Evolutionary conservation across 2,888 invertebrate genomes (phyloP), one percentile per base, ranked within the genome.

Genomic region (Seira sanloemensis): DNA sequence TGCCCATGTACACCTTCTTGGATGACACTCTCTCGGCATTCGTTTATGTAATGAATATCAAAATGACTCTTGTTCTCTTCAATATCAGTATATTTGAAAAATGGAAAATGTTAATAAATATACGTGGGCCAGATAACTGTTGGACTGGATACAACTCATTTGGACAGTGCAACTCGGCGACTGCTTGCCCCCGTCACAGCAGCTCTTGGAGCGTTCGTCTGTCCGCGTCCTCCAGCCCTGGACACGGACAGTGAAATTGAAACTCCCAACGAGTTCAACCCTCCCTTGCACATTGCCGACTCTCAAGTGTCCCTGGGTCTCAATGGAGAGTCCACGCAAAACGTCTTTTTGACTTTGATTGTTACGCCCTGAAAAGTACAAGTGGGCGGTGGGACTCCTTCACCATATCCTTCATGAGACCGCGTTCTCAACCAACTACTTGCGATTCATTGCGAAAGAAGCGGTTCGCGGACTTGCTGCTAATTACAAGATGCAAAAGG

Each of bases 11-110:
- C 90, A 94, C 96, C 0, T 94, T 96, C 88, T 93, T 96, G 73
- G 96, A 97, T 91, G 94, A 96, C 90, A 92, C 96, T 66, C 94
- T 95, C 88, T 95, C 96, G 1, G 95, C 95, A 91, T 97, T 97
- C 91, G 94, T 96, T 86, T 95, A 96, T 91, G 96, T 97, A n/a
- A n/a, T n/a, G n/a, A n/a, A n/a, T n/a, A n/a, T n/a, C n/a, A n/a
- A n/a, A n/a, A n/a, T n/a, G n/a, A n/a, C n/a, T n/a, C n/a, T n/a
- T n/a, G n/a, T n/a, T n/a, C n/a, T n/a, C n/a, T n/a, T n/a, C n/a
- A n/a, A n/a, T n/a, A n/a, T n/a, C n/a, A n/a, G n/a, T n/a, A n/a
- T n/a, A n/a, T n/a, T n/a, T n/a, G n/a, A n/a, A n/a, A n/a, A n/a
- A n/a, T n/a, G n/a, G n/a, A 12, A 16, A 12, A 5, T 72, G 2